Conservation (phyloP, 2,113 vertebrate species). For the Burhinus bistriatus region DNA sequence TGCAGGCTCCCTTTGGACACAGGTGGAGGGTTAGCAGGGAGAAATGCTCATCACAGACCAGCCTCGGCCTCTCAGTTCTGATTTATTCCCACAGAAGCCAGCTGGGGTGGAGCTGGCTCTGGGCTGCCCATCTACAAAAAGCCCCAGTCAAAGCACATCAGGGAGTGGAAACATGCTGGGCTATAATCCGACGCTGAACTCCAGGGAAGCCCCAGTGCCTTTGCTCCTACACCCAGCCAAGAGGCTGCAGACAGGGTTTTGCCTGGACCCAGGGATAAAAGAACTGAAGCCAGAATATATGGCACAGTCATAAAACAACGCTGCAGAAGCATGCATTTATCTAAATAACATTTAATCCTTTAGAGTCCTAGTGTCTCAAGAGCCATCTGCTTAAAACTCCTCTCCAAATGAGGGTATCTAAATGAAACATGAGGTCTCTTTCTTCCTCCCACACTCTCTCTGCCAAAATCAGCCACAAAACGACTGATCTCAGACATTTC, state of each 20-base stretch:
- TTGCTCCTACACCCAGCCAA: background rate
- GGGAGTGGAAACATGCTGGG: background rate
- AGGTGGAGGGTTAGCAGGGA: background rate
- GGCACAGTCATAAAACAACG: background rate
- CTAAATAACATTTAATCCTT: slow-evolving; percentile 39
- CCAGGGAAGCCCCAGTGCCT: background rate
- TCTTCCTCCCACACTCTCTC: slow-evolving; percentile 37
- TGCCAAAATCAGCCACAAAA: slow-evolving; percentile 20
- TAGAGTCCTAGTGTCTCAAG: slow-evolving; percentile 24
- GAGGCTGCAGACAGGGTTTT: background rate
- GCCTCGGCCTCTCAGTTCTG: accelerated
- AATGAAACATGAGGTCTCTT: slow-evolving; percentile 59
- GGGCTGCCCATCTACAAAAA: background rate
- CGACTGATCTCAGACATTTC: background rate
- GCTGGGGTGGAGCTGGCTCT: background rate
- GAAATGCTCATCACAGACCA: background rate
- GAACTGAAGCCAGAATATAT: background rate
- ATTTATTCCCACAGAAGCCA: background rate
- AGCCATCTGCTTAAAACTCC: slow-evolving; percentile 65
- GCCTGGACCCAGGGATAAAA: background rate
- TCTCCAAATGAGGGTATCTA: slow-evolving; percentile 61
- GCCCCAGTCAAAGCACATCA: background rate
- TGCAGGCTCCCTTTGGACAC: background rate
- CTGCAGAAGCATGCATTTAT: slow-evolving; percentile 35
- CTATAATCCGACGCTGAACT: background rate